These are phyloP conservation scores for Gastrophryne carolinensis DNA, from an alignment of 2,797 vertebrate species.

Conservation along the genomic window DNA sequence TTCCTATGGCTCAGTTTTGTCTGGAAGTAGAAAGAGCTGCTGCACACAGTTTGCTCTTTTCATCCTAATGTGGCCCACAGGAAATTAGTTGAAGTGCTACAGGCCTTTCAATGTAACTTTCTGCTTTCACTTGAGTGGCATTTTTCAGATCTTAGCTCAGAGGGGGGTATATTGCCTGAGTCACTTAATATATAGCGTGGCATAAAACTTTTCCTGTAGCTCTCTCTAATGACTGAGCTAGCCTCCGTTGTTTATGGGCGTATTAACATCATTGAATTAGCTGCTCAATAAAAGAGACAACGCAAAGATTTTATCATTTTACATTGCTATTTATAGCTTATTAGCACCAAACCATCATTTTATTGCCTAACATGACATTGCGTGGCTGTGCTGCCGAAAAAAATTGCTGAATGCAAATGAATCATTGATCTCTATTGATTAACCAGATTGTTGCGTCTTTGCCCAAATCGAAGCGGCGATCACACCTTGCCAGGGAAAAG, in stretches of 20 bases:
- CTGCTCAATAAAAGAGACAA: slow-evolving; percentile 35
- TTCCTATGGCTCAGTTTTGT: neutral
- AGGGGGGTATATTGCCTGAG: slow-evolving; percentile 29
- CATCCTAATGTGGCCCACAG: slow-evolving; percentile 15
- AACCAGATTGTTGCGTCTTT: slow-evolving; percentile 23
- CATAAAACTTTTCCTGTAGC: slow-evolving; percentile 18
- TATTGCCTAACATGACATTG: slow-evolving; percentile 22
- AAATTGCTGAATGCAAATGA: slow-evolving; percentile 19
- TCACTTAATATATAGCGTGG: slow-evolving; percentile 19
- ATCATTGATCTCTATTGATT: slow-evolving; percentile 39
- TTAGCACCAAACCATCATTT: slow-evolving; percentile 1
- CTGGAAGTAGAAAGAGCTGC: no score
- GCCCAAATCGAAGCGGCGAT: slow-evolving; percentile 4
- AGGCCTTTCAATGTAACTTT: neutral
- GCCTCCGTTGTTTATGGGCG: slow-evolving; percentile 32
- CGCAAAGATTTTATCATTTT: slow-evolving; percentile 32
- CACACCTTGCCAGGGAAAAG: slow-evolving; percentile 18
- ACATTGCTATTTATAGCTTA: slow-evolving; percentile 28
- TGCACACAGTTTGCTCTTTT: neutral
- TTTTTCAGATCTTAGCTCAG: slow-evolving; percentile 9
- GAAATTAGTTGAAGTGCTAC: slow-evolving; percentile 21
- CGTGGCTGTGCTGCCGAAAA: slow-evolving; percentile 12
- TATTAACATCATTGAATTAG: slow-evolving; percentile 40
- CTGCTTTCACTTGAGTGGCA: slow-evolving; percentile 13
- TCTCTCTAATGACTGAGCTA: slow-evolving; percentile 25